These are phyloP conservation scores for Muntiacus muntjak DNA, from an alignment of 2,113 vertebrate species.

Conservation along the genomic window DNA sequence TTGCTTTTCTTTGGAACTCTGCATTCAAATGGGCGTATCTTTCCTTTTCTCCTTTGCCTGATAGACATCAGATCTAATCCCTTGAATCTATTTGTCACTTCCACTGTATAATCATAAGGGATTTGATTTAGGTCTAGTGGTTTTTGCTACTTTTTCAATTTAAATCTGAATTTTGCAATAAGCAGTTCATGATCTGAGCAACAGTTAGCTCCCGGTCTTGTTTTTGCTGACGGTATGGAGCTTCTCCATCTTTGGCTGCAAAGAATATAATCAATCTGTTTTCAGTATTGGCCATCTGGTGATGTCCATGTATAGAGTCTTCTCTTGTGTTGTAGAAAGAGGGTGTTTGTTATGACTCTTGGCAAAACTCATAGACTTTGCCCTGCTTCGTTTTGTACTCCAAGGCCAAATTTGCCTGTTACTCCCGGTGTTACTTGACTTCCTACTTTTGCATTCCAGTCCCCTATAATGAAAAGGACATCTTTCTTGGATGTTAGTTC, in stretches of 20 bases:
- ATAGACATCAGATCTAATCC: neutral
- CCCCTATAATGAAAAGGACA: neutral
- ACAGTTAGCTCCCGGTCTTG: neutral
- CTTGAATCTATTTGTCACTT: neutral
- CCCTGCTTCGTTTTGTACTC: neutral
- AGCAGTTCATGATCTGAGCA: neutral
- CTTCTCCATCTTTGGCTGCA: neutral
- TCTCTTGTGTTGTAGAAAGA: neutral
- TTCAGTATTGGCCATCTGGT: neutral
- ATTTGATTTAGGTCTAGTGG: neutral
- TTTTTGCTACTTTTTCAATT: neutral
- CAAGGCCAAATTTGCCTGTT: neutral
- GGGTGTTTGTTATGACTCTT: neutral
- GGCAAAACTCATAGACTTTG: neutral
- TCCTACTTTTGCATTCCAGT: neutral
- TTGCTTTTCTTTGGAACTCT: neutral
- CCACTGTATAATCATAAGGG: neutral
- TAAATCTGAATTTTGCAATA: neutral
- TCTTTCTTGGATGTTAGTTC: neutral
- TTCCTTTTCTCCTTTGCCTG: neutral
- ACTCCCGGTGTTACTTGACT: neutral
- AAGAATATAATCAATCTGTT: neutral
- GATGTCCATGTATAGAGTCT: neutral
- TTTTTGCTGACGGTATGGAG: neutral
- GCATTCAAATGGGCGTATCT: neutral